Percentiles rank a stretch among this genome's conserved stretches.
phyloP scores from a whole-genome alignment of 53 echinoderm and acorn worm genomes.

The Glandiceps talaboti region DNA sequence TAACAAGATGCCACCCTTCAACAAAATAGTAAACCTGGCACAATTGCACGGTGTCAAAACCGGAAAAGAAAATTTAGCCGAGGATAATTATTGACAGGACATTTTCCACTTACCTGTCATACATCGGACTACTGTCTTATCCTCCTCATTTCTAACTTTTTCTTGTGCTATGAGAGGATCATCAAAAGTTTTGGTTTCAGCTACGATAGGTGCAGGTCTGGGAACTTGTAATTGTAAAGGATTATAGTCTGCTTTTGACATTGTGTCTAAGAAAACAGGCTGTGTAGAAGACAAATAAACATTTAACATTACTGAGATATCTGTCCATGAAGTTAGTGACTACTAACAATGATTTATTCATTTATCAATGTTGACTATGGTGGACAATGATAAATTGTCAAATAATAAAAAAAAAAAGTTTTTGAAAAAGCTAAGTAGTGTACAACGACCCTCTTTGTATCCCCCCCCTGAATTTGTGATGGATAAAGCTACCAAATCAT shows the following conservation, averaged over 20 bases:
- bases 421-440: too few relatives aligned
- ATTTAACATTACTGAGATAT: too few relatives aligned
- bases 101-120: conserved; percentile 49
- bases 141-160: conserved; percentile 65
- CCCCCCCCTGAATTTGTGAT: too few relatives aligned
- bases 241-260: conserved; percentile 64
- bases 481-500: too few relatives aligned
- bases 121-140: conserved; percentile 60
- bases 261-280: conserved; percentile 82
- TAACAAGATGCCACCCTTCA: too few relatives aligned
- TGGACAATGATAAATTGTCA: too few relatives aligned
- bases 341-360: too few relatives aligned
- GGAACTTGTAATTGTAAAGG: conserved; percentile 70
- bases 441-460: too few relatives aligned
- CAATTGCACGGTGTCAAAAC: background rate
- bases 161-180: conserved; percentile 79
- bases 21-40: background rate
- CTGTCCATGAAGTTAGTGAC: too few relatives aligned
- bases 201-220: conserved; percentile 79
- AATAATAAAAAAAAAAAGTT: too few relatives aligned
- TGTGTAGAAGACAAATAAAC: background rate
- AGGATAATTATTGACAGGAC: background rate
- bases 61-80: background rate
- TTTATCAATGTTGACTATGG: too few relatives aligned
- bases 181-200: conserved; percentile 34